A percentile compares a stretch with the other conserved stretches of the same genome.
These are phyloP conservation scores for Drosophila stalkeri DNA, from an alignment of 2,888 invertebrate genomes.

Conservation along the genomic window DNA sequence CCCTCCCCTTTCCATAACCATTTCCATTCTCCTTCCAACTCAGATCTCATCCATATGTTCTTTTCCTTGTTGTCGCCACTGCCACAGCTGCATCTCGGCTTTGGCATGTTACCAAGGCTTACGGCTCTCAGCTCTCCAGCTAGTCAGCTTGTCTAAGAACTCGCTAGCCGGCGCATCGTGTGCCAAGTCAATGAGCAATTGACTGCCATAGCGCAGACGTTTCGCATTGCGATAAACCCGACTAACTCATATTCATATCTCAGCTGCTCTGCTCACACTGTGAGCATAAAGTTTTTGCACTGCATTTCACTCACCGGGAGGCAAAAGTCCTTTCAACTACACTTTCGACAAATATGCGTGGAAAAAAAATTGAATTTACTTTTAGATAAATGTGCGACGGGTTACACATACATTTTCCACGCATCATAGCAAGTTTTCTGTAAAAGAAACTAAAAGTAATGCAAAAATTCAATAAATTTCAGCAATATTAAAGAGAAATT, in stretches of 20 bases:
- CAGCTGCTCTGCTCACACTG: constrained; percentile 39
- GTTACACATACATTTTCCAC: neutral
- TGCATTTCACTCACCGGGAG: constrained; percentile 27
- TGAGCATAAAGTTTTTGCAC: constrained; percentile 47
- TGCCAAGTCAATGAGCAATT: constrained; percentile 76
- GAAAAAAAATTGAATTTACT: constrained; percentile 17
- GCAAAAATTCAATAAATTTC: neutral
- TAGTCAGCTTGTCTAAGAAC: constrained; percentile 28
- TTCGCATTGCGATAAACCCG: constrained; percentile 28
- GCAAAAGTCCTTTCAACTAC: constrained; percentile 34
- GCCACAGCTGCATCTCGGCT: constrained; percentile 55
- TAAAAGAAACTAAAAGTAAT: neutral
- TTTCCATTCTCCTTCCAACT: neutral
- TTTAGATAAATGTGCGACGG: constrained; percentile 14
- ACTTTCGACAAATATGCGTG: constrained; percentile 29
- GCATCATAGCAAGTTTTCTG: neutral
- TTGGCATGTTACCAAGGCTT: constrained; percentile 64
- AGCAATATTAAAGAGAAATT: neutral
- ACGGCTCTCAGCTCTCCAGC: constrained; percentile 24
- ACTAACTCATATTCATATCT: constrained; percentile 60
- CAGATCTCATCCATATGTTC: neutral
- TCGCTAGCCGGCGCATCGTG: constrained; percentile 45
- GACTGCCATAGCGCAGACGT: constrained; percentile 55
- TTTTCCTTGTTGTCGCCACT: constrained; percentile 29
- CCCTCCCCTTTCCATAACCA: neutral